phyloP scores from a whole-genome alignment of 2,888 invertebrate species.

The Crossocerus cetratus region DNA sequence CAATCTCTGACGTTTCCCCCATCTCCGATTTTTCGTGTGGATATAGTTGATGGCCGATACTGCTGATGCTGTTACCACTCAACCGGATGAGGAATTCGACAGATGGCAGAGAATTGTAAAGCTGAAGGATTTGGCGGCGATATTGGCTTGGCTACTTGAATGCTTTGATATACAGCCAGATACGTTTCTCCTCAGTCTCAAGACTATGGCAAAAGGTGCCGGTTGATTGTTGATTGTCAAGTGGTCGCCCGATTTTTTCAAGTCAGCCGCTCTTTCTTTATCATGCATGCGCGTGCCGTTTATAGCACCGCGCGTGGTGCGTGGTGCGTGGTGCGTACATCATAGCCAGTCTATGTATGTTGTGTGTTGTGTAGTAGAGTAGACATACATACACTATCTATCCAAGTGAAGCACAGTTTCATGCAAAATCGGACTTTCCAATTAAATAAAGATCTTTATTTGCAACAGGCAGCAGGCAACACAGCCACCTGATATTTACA shows the following conservation, averaged over 20 bases:
- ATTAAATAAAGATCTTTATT: conserved; percentile 66
- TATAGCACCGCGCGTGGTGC: not conserved
- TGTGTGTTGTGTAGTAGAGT: too few relatives aligned
- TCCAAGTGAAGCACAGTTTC: not conserved
- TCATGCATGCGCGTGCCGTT: not conserved
- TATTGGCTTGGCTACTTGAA: conserved; percentile 70
- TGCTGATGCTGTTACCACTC: not conserved
- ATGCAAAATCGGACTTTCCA: not conserved
- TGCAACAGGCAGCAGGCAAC: conserved; percentile 73
- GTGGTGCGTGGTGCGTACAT: not conserved
- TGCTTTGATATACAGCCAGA: conserved; percentile 68
- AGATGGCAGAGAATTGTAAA: conserved; percentile 67
- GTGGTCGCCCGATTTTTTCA: too few relatives aligned
- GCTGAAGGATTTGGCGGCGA: conserved; percentile 68
- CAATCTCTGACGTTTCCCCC: too few relatives aligned
- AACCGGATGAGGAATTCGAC: conserved; percentile 57
- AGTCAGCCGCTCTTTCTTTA: too few relatives aligned
- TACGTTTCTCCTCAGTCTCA: conserved; percentile 56
- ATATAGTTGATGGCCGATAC: too few relatives aligned
- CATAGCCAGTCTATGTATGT: not conserved
- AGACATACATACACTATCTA: not conserved
- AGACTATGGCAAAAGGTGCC: not conserved
- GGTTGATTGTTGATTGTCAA: not conserved
- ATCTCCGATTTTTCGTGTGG: too few relatives aligned
- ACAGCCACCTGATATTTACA: conserved; percentile 76